Evolutionary conservation across 2,113 vertebrate species (phyloP).

Genomic region (Gulo gulo): DNA sequence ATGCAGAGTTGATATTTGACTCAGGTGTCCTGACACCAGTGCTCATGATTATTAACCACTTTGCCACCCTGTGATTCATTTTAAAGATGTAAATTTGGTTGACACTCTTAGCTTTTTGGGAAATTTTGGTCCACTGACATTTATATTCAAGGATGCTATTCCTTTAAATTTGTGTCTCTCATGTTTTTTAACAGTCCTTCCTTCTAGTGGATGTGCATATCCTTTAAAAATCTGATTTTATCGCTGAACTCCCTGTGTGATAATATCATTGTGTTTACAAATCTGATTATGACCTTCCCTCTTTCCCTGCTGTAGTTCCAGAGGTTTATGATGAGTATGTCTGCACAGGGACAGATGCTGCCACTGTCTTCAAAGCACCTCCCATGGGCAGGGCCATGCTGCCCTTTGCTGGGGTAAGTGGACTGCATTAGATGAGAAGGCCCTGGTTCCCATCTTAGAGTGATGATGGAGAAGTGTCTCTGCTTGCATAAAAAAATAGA

Average conservation of each 20-base stretch:
- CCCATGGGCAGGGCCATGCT: fast-evolving
- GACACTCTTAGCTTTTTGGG: not conserved
- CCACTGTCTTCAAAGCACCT: not conserved
- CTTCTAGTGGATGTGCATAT: not conserved
- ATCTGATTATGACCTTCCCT: not conserved
- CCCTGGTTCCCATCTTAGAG: not conserved
- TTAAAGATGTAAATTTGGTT: not conserved
- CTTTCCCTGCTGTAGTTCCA: not conserved
- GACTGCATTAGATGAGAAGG: not conserved
- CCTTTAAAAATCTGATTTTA: not conserved
- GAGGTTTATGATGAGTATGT: not conserved
- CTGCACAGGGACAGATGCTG: not conserved
- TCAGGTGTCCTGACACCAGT: not conserved
- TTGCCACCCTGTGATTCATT: not conserved
- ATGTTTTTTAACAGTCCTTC: not conserved
- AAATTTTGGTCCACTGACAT: not conserved
- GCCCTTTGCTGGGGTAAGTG: not conserved
- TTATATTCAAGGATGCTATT: not conserved
- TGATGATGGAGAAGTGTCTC: not conserved
- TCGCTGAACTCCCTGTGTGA: not conserved
- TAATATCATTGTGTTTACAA: not conserved
- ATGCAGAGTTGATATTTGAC: not conserved
- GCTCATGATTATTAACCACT: not conserved
- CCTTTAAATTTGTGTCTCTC: not conserved
- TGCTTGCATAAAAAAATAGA: not conserved